phyloP scores from a whole-genome alignment of 2,797 vertebrate genomes.

The Acanthis flammea region DNA sequence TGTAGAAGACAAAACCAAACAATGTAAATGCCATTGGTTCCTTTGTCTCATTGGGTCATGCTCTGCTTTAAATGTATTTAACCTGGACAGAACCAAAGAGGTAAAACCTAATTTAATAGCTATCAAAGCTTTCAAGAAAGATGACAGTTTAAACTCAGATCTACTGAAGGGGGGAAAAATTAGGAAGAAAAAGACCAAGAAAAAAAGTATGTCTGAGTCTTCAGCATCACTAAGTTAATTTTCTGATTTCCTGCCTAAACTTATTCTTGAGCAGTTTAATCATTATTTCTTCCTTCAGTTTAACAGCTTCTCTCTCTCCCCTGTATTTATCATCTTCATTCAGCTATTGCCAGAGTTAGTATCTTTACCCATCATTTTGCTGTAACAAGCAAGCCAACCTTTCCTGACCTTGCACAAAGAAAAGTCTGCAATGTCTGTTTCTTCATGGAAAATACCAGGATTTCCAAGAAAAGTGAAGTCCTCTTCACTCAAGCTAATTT shows the following conservation, averaged over 20 bases:
- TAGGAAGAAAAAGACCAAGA: background rate
- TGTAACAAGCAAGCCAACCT: background rate
- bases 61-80: conserved; percentile 70
- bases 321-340: background rate
- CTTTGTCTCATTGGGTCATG: conserved; percentile 43
- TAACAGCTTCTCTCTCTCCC: background rate
- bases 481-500: background rate
- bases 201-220: background rate
- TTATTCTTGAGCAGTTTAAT: background rate
- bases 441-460: background rate
- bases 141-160: background rate
- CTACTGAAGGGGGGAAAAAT: background rate
- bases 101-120: conserved; percentile 70
- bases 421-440: background rate
- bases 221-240: background rate
- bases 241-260: background rate
- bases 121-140: conserved; percentile 36
- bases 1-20: conserved; percentile 55
- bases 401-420: background rate
- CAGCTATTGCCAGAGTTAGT: background rate
- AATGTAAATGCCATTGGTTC: conserved; percentile 52
- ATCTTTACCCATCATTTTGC: background rate
- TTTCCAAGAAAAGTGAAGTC: background rate
- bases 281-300: background rate
- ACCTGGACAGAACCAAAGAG: conserved; percentile 57